Base-by-base conservation (phyloP, 2,888 invertebrate genomes). In the Mycalesis mineus region DNA sequence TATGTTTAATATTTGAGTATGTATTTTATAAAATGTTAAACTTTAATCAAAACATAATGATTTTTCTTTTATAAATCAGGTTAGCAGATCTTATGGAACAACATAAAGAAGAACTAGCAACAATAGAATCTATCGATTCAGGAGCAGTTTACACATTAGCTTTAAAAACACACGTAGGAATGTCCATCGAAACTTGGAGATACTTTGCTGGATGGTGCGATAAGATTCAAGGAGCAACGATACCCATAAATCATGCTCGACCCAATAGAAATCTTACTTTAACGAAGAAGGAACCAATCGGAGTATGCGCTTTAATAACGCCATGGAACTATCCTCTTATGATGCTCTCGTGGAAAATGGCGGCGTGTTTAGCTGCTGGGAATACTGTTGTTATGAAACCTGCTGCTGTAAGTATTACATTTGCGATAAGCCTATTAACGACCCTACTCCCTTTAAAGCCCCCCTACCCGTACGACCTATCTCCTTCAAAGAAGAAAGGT, bases 281-380 rank as follows among this genome's bases (percentile, higher is more conserved):
- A 67, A 98, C 98, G 0, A 94, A 93, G 73, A 94, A 94, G 65
- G 98, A 98, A 79, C 97, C 98, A 0, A 95, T 98, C 63, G 98
- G 97, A 0, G 98, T 98, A 2, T 97, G 97, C 72, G 98, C 95
- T 0, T 87, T 98, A 13, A 93, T 98, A 13, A 98, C 98, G 0
- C 98, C 98, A 0, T 99, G 98, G 98, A 98, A 98, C 82, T 99
- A 98, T 80, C 98, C 98, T 0, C 88, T 99, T 8, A 98, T 99
- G 98, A 99, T 98, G 98, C 84, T 98, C 9, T 96, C 97, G 0
- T 98, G 98, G 98, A 98, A 98, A 83, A 97, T 98, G 97, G 98
- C 98, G 0, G 97, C 98, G 2, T 98, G 98, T 74, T 90, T 98
- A 47, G 98, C 98, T 0, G 98, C 98, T 7, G 98, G 98, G 36